phyloP scores from a whole-genome alignment of 2,888 invertebrate species.

The Cyclophora albipunctata region DNA sequence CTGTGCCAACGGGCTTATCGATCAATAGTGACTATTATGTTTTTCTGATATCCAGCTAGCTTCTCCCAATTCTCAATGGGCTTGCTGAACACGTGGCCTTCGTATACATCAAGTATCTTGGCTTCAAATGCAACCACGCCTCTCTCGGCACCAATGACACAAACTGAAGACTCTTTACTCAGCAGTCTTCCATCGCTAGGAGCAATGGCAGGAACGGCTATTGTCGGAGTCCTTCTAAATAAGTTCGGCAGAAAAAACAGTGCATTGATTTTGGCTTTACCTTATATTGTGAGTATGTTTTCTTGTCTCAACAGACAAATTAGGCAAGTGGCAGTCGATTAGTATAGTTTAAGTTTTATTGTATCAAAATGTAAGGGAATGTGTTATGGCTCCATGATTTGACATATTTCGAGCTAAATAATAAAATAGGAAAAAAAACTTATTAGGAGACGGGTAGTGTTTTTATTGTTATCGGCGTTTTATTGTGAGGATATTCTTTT shows the following conservation, averaged over 20 bases:
- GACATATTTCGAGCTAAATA: too few relatives aligned
- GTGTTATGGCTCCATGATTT: too few relatives aligned
- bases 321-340: too few relatives aligned
- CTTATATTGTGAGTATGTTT: slow-evolving; percentile 51
- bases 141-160: slow-evolving; percentile 56
- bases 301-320: too few relatives aligned
- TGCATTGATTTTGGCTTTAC: slow-evolving; percentile 67
- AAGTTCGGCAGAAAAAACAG: slow-evolving; percentile 70
- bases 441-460: too few relatives aligned
- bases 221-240: slow-evolving; percentile 63
- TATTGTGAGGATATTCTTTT: too few relatives aligned
- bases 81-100: slow-evolving; percentile 72
- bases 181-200: slow-evolving; percentile 73
- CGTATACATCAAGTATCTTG: slow-evolving; percentile 67
- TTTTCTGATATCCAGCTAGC: slow-evolving; percentile 33
- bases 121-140: slow-evolving; percentile 53
- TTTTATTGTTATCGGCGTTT: too few relatives aligned
- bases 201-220: slow-evolving; percentile 63
- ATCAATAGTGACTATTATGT: too few relatives aligned
- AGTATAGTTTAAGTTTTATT: too few relatives aligned
- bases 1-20: too few relatives aligned
- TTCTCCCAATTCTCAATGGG: slow-evolving; percentile 45
- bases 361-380: too few relatives aligned
- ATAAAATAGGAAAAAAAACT: too few relatives aligned
- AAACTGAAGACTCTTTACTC: slow-evolving; percentile 67